Evolutionary conservation across 2,888 invertebrate genomes (phyloP).

Genomic region (Epinotia brunnichana): DNA sequence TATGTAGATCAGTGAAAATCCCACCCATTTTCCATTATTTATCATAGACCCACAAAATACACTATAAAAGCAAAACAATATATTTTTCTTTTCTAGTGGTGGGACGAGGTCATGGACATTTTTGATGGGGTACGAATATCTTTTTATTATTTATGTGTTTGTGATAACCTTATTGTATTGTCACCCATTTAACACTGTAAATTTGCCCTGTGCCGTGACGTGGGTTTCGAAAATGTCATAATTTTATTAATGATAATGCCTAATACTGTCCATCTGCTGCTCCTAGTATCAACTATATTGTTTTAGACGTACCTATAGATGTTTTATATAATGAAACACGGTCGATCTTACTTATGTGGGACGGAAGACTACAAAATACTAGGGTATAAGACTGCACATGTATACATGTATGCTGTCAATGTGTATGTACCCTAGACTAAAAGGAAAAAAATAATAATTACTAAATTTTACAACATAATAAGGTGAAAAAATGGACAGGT

Average conservation of each 20-base stretch:
- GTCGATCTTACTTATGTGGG: background rate
- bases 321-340: background rate
- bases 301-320: background rate
- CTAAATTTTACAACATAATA: no score
- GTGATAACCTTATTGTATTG: slow-evolving; percentile 60
- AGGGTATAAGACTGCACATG: no score
- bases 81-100: slow-evolving; percentile 94
- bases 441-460: no score
- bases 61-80: slow-evolving; percentile 56
- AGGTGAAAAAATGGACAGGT: no score
- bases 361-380: background rate
- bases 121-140: slow-evolving; percentile 95
- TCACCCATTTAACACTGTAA: slow-evolving; percentile 44
- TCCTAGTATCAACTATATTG: background rate
- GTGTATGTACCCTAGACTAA: no score
- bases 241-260: slow-evolving; percentile 15
- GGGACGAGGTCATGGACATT: slow-evolving; percentile 98
- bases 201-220: slow-evolving; percentile 43
- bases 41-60: slow-evolving; percentile 30
- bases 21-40: slow-evolving; percentile 44
- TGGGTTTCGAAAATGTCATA: slow-evolving; percentile 34
- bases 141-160: slow-evolving; percentile 69
- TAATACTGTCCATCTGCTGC: background rate
- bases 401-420: no score
- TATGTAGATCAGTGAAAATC: slow-evolving; percentile 13